Percentiles rank a stretch among this genome's conserved stretches.
These are phyloP conservation scores for Parazoanthus atlanticus DNA, from an alignment of 92 coral and sea anemone genomes.

Conservation along the genomic window DNA sequence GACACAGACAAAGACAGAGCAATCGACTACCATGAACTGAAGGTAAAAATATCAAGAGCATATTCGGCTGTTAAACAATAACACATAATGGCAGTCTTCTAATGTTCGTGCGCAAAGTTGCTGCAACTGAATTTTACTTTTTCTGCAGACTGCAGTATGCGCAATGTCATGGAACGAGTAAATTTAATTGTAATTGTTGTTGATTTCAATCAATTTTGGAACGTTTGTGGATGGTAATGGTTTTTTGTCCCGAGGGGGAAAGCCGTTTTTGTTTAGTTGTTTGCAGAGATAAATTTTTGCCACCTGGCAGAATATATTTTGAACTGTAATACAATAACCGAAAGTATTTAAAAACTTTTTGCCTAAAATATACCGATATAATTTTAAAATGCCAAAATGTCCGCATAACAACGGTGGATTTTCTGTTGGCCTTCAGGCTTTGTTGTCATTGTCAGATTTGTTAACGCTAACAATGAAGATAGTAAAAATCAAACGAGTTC, in stretches of 20 bases:
- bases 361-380: no score
- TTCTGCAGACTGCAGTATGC: background rate
- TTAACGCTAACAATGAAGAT: conserved; percentile 1
- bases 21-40: conserved; percentile 94
- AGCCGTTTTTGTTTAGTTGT: background rate
- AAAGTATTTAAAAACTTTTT: background rate
- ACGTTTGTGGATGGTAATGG: background rate
- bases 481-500: background rate
- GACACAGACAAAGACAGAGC: conserved; percentile 98
- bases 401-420: conserved; percentile 29
- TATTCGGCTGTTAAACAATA: background rate
- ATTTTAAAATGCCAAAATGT: background rate
- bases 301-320: background rate
- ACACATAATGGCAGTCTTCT: background rate
- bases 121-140: background rate
- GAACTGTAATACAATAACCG: background rate
- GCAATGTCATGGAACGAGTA: background rate
- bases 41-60: conserved; percentile 55
- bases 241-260: background rate
- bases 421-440: background rate
- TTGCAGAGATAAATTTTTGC: background rate
- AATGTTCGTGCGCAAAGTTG: background rate
- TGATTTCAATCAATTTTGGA: background rate
- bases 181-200: background rate
- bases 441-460: conserved; percentile 6